These are phyloP conservation scores for Hydropotes inermis DNA, from an alignment of 2,113 vertebrate species.

Conservation along the genomic window DNA sequence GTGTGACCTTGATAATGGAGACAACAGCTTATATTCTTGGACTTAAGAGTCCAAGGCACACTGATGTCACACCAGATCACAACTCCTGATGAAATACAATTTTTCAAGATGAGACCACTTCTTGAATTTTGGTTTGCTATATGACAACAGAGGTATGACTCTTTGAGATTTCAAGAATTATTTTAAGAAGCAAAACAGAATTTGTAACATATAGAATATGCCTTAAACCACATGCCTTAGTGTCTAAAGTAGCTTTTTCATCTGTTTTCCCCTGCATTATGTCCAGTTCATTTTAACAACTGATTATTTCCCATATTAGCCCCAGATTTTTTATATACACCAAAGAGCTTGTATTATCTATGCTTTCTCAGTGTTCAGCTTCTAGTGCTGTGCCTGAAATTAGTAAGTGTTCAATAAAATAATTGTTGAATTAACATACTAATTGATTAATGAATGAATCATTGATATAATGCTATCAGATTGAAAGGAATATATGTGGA, in stretches of 20 bases:
- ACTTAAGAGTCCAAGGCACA: background rate
- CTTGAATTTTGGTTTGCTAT: background rate
- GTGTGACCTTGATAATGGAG: background rate
- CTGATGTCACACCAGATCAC: constrained; percentile 39
- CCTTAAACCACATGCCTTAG: background rate
- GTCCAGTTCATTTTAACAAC: background rate
- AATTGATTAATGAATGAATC: background rate
- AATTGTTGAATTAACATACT: background rate
- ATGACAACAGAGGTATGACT: background rate
- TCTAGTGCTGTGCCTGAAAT: background rate
- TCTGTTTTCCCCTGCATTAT: background rate
- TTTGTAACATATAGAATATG: background rate
- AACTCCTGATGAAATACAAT: constrained; percentile 27
- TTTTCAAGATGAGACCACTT: background rate
- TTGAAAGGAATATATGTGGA: background rate
- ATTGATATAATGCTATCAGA: background rate
- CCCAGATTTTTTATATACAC: background rate
- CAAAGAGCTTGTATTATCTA: background rate
- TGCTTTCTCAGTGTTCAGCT: background rate
- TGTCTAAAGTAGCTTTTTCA: background rate
- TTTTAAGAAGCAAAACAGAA: background rate
- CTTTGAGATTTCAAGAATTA: background rate
- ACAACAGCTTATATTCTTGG: background rate
- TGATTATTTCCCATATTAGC: background rate
- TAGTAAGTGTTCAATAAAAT: background rate